phyloP scores from a whole-genome alignment of 1,140 invertebrate genomes.

The Latrodectus geometricus region DNA sequence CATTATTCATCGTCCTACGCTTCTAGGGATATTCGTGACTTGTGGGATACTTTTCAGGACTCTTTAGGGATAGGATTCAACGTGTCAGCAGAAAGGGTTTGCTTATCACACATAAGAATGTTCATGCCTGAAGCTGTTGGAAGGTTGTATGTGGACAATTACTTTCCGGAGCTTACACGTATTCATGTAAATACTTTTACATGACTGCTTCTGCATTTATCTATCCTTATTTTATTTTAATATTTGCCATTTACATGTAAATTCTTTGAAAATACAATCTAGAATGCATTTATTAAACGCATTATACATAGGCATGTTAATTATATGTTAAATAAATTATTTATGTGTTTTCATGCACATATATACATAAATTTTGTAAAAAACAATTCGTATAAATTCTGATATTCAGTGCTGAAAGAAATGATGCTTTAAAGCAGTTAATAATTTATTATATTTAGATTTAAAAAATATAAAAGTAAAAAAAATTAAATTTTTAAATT shows the following conservation, averaged over 20 bases:
- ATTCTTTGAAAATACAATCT: not conserved
- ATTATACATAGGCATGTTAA: too few relatives aligned
- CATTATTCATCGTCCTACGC: not conserved
- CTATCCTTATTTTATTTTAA: not conserved
- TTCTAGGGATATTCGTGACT: not conserved
- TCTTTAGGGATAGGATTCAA: not conserved
- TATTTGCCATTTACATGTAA: not conserved
- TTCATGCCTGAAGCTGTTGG: slow-evolving; percentile 11
- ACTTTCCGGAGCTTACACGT: not conserved
- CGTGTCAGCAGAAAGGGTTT: not conserved
- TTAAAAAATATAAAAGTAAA: not conserved
- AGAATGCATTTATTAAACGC: too few relatives aligned
- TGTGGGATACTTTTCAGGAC: not conserved
- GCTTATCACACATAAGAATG: not conserved
- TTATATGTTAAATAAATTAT: too few relatives aligned
- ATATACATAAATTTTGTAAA: too few relatives aligned
- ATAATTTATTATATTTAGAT: too few relatives aligned
- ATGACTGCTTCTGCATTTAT: not conserved
- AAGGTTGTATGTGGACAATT: slow-evolving; percentile 15
- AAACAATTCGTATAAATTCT: too few relatives aligned
- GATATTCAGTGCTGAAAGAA: too few relatives aligned
- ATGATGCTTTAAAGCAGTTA: too few relatives aligned
- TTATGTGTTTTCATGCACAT: too few relatives aligned
- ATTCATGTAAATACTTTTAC: slow-evolving; percentile 6
- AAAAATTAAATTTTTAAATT: too few relatives aligned